Conservation (phyloP, 2,888 invertebrate genomes). For the Caenorhabditis uteleia region DNA sequence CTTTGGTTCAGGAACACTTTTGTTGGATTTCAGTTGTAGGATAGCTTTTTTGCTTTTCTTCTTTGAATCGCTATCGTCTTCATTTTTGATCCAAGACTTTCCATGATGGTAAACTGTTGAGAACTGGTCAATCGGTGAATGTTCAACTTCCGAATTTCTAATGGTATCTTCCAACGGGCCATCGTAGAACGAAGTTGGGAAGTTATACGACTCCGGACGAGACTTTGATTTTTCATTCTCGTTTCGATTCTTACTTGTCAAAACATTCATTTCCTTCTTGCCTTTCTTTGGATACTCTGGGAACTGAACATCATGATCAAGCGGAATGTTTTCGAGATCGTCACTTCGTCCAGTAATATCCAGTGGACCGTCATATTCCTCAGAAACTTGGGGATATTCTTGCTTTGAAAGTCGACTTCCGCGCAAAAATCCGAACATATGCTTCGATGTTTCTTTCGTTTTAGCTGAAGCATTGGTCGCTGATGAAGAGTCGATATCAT, state of each 20-base stretch:
- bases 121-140: constrained; percentile 16
- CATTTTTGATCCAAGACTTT: constrained; percentile 25
- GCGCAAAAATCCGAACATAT: constrained; percentile 15
- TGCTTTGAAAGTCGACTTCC: neutral
- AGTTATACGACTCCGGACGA: constrained; percentile 15
- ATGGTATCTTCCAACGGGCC: constrained; percentile 34
- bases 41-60: constrained; percentile 2
- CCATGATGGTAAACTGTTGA: constrained; percentile 42
- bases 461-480: constrained; percentile 11
- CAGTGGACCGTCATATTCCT: constrained; percentile 22
- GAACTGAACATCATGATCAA: constrained; percentile 13
- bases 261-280: constrained; percentile 5
- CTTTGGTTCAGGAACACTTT: constrained; percentile 4
- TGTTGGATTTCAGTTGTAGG: neutral
- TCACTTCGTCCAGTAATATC: constrained; percentile 13
- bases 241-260: constrained; percentile 36
- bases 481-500: constrained; percentile 26
- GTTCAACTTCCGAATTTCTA: constrained; percentile 16
- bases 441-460: constrained; percentile 13
- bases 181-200: constrained; percentile 21
- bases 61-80: constrained; percentile 6
- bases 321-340: constrained; percentile 27
- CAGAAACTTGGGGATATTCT: constrained; percentile 3
- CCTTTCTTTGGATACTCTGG: constrained; percentile 24
- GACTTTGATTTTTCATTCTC: constrained; percentile 13